These are phyloP conservation scores for Nebria brevicollis DNA, from an alignment of 2,888 invertebrate genomes.

Conservation along the genomic window DNA sequence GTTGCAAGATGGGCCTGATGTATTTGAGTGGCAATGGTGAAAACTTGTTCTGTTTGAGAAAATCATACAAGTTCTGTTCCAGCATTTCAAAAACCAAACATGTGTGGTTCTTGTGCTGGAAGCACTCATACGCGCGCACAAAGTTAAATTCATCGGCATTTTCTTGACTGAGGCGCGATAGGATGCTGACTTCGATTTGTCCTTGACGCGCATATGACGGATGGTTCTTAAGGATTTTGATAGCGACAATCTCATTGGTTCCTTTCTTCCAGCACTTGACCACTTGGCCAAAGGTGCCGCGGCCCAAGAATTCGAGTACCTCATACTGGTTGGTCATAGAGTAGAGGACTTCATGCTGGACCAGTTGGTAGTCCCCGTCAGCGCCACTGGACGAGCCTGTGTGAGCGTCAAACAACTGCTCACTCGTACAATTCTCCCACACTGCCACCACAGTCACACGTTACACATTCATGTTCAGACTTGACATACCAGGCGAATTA, in stretches of 20 bases:
- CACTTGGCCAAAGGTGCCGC: slow-evolving; percentile 99
- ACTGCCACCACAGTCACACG: slow-evolving; percentile 48
- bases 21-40: slow-evolving; percentile 97
- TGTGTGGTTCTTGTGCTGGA: slow-evolving; percentile 99
- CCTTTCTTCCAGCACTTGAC: slow-evolving; percentile 99
- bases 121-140: slow-evolving; percentile 99
- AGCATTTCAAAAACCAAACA: slow-evolving; percentile 99
- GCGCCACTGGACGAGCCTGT: slow-evolving; percentile 84
- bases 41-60: slow-evolving; percentile 99
- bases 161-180: slow-evolving; percentile 93
- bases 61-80: slow-evolving; percentile 99
- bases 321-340: slow-evolving; percentile 96
- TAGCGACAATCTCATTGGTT: slow-evolving; percentile 99
- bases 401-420: slow-evolving; percentile 59
- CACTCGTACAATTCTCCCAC: slow-evolving; percentile 51
- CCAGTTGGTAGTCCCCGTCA: slow-evolving; percentile 98
- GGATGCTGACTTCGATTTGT: slow-evolving; percentile 98
- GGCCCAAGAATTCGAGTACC: slow-evolving; percentile 98
- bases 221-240: slow-evolving; percentile 99
- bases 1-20: slow-evolving; percentile 98
- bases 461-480: slow-evolving; percentile 32
- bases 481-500: not conserved
- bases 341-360: slow-evolving; percentile 97
- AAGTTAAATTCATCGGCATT: slow-evolving; percentile 99
- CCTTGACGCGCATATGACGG: slow-evolving; percentile 99